Evolutionary conservation across 2,113 vertebrate species (phyloP), one percentile per base, ranked within the genome.

Genomic region (Daphoenositta chrysoptera): DNA sequence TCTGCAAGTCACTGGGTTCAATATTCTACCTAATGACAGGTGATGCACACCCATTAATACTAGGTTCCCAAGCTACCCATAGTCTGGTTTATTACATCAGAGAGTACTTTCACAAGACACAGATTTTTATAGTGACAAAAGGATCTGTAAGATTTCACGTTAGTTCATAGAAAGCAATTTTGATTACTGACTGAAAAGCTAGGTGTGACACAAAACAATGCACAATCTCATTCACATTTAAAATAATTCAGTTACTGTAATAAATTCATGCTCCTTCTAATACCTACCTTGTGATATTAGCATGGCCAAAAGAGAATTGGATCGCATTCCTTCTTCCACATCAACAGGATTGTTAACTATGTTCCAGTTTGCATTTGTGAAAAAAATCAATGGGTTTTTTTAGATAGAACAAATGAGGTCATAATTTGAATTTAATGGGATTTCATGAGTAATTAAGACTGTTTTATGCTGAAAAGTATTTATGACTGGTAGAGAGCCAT

Each of bases 351-450:
- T 87, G 47, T 70, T 93, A 89, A 39, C 35, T 78, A n/a, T 58
- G 35, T 66, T 93, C 61, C 83, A 66, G 30, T 75, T 87, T 56
- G 39, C 37, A 61, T 88, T 92, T 92, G 64, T 83, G 60, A 66
- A 91, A 90, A 89, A 95, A 93, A 88, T 56, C 51, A 68, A 71
- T 81, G 15, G 22, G 22, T 78, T 92, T 93, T 56, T 95, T 83
- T 78, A 84, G 61, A 50, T 54, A 83, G 63, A 80, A 80, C 23
- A 85, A 91, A 85, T 76, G 66, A 83, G 57, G 19, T 86, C 15
- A 72, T 81, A 90, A 63, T 88, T 79, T 76, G 42, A 89, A 76
- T 63, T 57, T 89, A 84, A 89, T 94, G 69, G 37, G 86, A 87
- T 89, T 95, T 95, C 26, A 69, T 60, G 65, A 87, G 56, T 89